Evolutionary conservation across 2,888 invertebrate species (phyloP).

Genomic region (Lithophane semibrunnea): DNA sequence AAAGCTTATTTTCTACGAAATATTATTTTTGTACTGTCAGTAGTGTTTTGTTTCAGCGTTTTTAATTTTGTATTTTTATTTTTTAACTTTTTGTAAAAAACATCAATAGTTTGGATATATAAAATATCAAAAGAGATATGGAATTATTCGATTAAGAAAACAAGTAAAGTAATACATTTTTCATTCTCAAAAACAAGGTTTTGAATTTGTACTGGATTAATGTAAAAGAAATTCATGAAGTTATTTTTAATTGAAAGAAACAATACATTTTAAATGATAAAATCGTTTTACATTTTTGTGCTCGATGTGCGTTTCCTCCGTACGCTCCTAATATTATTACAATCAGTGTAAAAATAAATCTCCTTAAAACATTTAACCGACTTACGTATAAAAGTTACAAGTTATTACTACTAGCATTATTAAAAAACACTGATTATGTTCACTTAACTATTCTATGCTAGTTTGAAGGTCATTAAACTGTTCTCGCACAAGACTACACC

Average conservation of each 20-base stretch:
- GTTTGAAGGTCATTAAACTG: slow-evolving; percentile 70
- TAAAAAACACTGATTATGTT: slow-evolving; percentile 71
- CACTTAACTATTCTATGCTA: slow-evolving; percentile 60
- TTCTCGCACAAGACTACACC: slow-evolving; percentile 83
- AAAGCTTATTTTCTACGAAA: slow-evolving; percentile 72
- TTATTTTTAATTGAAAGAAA: neutral
- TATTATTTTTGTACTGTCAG: slow-evolving; percentile 76
- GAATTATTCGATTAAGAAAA: slow-evolving; percentile 62
- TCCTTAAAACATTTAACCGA: slow-evolving; percentile 79
- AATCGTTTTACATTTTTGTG: slow-evolving; percentile 71
- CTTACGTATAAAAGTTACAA: slow-evolving; percentile 85
- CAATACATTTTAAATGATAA: slow-evolving; percentile 30
- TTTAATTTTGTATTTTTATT: slow-evolving; percentile 42
- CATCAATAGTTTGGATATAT: slow-evolving; percentile 56
- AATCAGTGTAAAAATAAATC: slow-evolving; percentile 85
- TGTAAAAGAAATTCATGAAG: slow-evolving; percentile 14
- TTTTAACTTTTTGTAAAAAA: slow-evolving; percentile 62
- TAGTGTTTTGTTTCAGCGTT: slow-evolving; percentile 44
- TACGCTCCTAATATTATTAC: slow-evolving; percentile 75
- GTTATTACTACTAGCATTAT: slow-evolving; percentile 70
- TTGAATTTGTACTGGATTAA: slow-evolving; percentile 32
- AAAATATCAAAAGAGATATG: slow-evolving; percentile 68
- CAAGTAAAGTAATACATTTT: slow-evolving; percentile 9
- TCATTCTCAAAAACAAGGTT: slow-evolving; percentile 22
- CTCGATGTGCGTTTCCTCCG: slow-evolving; percentile 77